Percentiles rank a stretch among this genome's conserved stretches.
phyloP scores from a whole-genome alignment of 2,888 invertebrate species.

The Formica aserva region DNA sequence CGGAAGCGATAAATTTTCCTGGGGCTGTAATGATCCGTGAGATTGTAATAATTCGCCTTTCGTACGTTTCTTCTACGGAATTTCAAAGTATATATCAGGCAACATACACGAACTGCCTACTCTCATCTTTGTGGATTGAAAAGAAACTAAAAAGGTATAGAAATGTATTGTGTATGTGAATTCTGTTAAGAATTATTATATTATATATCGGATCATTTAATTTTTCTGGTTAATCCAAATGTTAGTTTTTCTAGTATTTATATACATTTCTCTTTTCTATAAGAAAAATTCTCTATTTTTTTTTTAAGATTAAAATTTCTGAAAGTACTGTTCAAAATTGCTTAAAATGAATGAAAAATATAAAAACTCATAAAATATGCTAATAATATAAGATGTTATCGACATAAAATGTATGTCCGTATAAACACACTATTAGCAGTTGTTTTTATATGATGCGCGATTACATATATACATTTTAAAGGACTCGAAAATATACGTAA shows the following conservation, averaged over 20 bases:
- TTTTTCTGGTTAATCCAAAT: background rate
- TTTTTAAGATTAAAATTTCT: background rate
- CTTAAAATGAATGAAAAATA: background rate
- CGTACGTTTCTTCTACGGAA: background rate
- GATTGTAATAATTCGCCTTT: background rate
- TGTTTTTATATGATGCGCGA: background rate
- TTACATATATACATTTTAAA: background rate
- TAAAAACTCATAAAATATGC: background rate
- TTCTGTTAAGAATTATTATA: background rate
- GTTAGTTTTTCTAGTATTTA: background rate
- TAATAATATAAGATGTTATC: background rate
- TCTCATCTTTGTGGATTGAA: background rate
- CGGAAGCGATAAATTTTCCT: conserved; percentile 28
- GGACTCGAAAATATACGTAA: background rate
- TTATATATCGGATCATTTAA: background rate
- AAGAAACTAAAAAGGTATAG: background rate
- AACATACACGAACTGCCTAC: background rate
- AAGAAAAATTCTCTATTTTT: background rate
- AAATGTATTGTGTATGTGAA: background rate
- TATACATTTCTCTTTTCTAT: background rate
- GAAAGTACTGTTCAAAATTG: background rate
- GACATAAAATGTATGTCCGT: background rate
- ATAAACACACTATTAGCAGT: background rate
- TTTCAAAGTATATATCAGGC: background rate
- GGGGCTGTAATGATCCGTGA: conserved; percentile 22